phyloP scores from a whole-genome alignment of 2,113 vertebrate genomes.

The Eira barbara region DNA sequence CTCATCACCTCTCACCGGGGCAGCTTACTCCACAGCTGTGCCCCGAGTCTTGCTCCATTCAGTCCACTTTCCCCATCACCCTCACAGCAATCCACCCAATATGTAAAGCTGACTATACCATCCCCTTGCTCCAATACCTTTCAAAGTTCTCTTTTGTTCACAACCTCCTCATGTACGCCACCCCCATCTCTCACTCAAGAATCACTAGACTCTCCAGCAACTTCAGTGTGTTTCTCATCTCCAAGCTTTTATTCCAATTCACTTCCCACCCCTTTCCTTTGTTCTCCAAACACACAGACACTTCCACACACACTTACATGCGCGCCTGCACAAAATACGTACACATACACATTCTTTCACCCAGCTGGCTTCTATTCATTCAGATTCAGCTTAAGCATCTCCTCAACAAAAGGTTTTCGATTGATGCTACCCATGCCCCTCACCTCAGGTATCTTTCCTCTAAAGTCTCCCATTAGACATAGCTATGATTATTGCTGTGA shows the following conservation, averaged over 20 bases:
- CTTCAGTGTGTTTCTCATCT: not conserved
- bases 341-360: not conserved
- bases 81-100: not conserved
- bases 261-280: not conserved
- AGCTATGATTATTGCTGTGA: not conserved
- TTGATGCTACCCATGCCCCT: not conserved
- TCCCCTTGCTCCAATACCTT: not conserved
- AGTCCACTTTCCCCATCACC: not conserved
- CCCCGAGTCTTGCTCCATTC: not conserved
- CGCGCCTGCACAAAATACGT: not conserved
- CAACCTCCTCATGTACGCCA: fast-evolving
- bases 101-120: not conserved
- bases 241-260: not conserved
- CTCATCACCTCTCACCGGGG: not conserved
- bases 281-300: not conserved
- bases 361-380: not conserved
- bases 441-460: not conserved
- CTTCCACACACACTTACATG: not conserved
- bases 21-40: not conserved
- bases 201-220: not conserved
- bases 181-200: not conserved
- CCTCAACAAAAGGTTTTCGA: not conserved
- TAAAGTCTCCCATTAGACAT: not conserved
- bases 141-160: not conserved
- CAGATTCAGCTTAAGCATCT: not conserved